Evolutionary conservation across 2,113 vertebrate genomes (phyloP), one percentile per base, ranked within the genome.

Genomic region (Zosterops hypoxanthus): DNA sequence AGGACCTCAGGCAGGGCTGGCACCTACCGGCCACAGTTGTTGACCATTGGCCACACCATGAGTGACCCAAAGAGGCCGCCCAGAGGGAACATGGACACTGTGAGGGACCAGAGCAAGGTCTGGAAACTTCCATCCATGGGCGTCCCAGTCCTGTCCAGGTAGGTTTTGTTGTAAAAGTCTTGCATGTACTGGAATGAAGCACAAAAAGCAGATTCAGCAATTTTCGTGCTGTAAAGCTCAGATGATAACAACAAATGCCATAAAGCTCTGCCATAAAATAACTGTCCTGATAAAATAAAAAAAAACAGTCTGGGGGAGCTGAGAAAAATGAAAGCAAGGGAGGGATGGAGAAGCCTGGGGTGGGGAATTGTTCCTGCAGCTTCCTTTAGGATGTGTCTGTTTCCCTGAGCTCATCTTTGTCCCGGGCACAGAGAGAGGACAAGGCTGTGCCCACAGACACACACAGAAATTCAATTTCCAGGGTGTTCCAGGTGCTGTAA

Each of bases 41-140:
- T 99, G 84, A 98, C 99, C 95, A 99, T 86, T 12, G 98, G 98
- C 5, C 98, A 98, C 46, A 99, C 99, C 98, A 99, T 84, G 41
- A 99, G 98, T 23, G 99, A 99, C 1, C 99, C 99, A 2, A 99
- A 96, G 24, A 99, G 97, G 29, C 99, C 99, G 1, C 99, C 99
- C 1, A 99, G 97, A 2, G 99, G 99, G 82, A 95, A 99, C 98
- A 99, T 98, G 95, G 99, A 99, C 93, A 99, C 99, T 0, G 99
- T 98, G 9, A 99, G 49, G 1, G 99, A 99, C 99, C 99, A 99
- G 47, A 99, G 97, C 57, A 99, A 59, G 0, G 98, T 99, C 82
- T 98, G 76, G 88, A 97, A 34, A 61, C 19, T 55, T 0, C 46
- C 42, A 3, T 90, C 90, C 64, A 99, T 96, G 4, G 82, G 81